Base-by-base conservation (phyloP, 1,140 invertebrate species). In the Drosophila tsacasi region DNA sequence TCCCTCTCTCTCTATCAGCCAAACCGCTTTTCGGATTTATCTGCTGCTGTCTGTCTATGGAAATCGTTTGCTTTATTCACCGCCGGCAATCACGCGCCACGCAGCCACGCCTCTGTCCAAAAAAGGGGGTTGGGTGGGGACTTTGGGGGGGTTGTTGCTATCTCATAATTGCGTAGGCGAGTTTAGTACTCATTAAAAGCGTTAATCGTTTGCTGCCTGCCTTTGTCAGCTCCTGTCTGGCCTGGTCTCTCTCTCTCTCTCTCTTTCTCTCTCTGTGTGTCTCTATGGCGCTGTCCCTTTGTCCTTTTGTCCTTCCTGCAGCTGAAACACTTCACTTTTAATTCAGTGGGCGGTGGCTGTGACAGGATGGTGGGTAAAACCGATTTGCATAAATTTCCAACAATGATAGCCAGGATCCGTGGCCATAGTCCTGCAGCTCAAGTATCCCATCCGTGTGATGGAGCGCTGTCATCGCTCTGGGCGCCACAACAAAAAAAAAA, bases 351-450 rank as follows among this genome's bases (percentile, higher is more conserved):
- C 50, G 64, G 32, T 17, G 50, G 50, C 35, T 30, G 19, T 27
- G 49, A 58, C 25, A 32, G 44, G 21, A n/a, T 21, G 69, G 21
- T 35, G 54, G 44, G 49, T 65, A 67, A 81, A 81, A 79, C 54
- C 84, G 84, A 87, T 87, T 87, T 87, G 84, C 84, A 87, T 87
- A 87, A 87, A 87, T 87, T 87, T 89, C 57, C 65, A 86, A 67
- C 80, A 71, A 81, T 75, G 84, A 89, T 87, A 84, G 73, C 55
- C 46, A 35, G 49, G 59, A 46, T 57, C 55, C 42, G 59, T 47
- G 12, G 25, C 46, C 63, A 52, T 17, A 25, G 30, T 25, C 35
- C 52, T 35, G 30, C 30, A 55, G 30, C 23, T 19, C 32, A n/a
- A 57, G 62, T 58, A 61, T 61, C 58, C 21, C 32, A 17, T 17